Percentiles rank a stretch among this genome's conserved stretches.
Conservation (phyloP, 2,113 vertebrate genomes). For the Vombatus ursinus region DNA sequence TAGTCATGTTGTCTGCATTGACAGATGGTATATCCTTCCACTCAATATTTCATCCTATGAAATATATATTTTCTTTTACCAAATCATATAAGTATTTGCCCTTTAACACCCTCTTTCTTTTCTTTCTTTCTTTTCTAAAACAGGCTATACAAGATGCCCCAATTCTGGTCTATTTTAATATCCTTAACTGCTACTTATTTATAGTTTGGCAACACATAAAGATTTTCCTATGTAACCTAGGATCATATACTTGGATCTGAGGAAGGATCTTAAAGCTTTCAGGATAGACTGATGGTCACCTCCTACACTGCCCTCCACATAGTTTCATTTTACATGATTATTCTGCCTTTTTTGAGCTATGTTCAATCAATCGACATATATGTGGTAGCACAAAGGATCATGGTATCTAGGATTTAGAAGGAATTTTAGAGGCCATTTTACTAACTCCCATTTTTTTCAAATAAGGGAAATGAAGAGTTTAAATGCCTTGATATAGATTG, state of each 20-base stretch:
- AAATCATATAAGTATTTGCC: rapidly evolving
- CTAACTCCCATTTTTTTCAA: background rate
- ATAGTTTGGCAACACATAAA: background rate
- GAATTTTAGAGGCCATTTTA: background rate
- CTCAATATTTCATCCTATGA: background rate
- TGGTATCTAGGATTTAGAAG: background rate
- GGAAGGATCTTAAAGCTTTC: background rate
- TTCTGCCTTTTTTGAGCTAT: background rate
- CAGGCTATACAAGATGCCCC: background rate
- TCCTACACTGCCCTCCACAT: background rate
- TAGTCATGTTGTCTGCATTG: background rate
- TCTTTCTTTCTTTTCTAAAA: background rate
- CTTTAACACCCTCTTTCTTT: background rate
- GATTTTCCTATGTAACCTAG: background rate
- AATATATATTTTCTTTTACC: background rate
- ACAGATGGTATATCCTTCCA: background rate
- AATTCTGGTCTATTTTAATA: background rate
- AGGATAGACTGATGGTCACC: background rate
- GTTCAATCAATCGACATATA: background rate
- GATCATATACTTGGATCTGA: background rate
- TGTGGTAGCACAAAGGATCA: background rate
- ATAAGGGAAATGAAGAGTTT: background rate
- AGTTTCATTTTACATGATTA: background rate
- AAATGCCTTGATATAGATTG: background rate
- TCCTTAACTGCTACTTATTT: background rate